Percentiles rank a stretch among this genome's conserved stretches.
These are phyloP conservation scores for Erynnis tages DNA, from an alignment of 2,888 invertebrate species.

Conservation along the genomic window DNA sequence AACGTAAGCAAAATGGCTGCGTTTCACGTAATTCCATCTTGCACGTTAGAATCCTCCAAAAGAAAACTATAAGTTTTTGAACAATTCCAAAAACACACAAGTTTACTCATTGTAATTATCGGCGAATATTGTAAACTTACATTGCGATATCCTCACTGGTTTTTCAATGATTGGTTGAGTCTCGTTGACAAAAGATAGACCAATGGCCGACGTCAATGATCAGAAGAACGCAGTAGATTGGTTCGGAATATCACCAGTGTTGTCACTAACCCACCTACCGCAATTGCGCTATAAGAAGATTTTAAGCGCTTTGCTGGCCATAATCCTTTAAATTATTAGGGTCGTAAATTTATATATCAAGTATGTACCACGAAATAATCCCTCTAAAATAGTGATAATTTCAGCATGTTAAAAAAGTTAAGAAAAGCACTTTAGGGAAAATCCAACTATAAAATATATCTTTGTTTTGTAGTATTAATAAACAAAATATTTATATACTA, in stretches of 20 bases:
- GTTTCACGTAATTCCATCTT: slow-evolving; percentile 57
- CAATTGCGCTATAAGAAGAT: slow-evolving; percentile 11
- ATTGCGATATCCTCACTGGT: slow-evolving; percentile 82
- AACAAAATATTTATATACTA: too few species aligned
- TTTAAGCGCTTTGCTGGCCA: slow-evolving; percentile 17
- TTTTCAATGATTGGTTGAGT: slow-evolving; percentile 95
- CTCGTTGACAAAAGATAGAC: slow-evolving; percentile 93
- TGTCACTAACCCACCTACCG: slow-evolving; percentile 22
- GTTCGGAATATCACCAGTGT: slow-evolving; percentile 68
- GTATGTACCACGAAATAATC: too few species aligned
- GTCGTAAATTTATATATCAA: too few species aligned
- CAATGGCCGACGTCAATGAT: slow-evolving; percentile 90
- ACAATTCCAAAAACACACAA: slow-evolving; percentile 39
- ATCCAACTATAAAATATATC: too few species aligned
- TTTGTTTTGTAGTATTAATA: too few species aligned
- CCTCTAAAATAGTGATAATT: too few species aligned
- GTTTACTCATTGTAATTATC: slow-evolving; percentile 56
- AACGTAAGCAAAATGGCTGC: slow-evolving; percentile 78
- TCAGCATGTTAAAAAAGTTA: too few species aligned
- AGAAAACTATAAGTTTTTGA: slow-evolving; percentile 40
- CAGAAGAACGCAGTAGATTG: slow-evolving; percentile 88
- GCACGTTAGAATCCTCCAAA: slow-evolving; percentile 40
- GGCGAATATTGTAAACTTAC: slow-evolving; percentile 75
- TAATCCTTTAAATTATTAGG: too few species aligned
- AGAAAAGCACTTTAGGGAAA: too few species aligned